Base-by-base conservation (phyloP, 1,140 invertebrate genomes). In the Drosophila prosaltans region DNA sequence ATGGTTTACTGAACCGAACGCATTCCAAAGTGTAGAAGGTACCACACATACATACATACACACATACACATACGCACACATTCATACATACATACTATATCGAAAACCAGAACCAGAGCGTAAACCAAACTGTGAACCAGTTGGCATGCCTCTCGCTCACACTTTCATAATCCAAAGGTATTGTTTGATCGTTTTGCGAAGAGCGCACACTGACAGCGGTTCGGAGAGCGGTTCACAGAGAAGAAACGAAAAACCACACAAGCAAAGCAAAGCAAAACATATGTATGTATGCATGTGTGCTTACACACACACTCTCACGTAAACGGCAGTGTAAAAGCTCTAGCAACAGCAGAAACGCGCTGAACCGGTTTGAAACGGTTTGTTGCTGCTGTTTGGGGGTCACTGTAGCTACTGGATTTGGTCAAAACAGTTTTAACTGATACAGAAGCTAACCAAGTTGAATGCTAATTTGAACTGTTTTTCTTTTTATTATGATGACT, bases 331-430 rank as follows among this genome's bases (percentile, higher is more conserved):
- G 58, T 2, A 36, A 36, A 36, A 36, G 32, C 32, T 36, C 6
- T 36, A 36, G 32, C 32, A 2, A 30, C 28, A 36, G 45, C 16
- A 48, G 39, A 51, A 63, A 65, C 36, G 59, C 61, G 40, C 55
- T 57, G 65, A 81, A 81, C 71, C 79, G 74, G 80, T 82, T 81
- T 78, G 54, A 71, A 75, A 72, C 65, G 65, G 58, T 67, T 68
- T 69, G 63, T 59, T 40, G 65, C 67, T 43, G 68, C 48, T 43
- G 59, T 48, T 28, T 39, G n/a, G 39, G 62, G 60, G 60, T 76
- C 72, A 60, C 45, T 63, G 32, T 43, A 39, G 54, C 40, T 40
- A 30, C 60, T 62, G 28, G 11, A 45, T 40, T 28, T 21, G 11
- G 40, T 59, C n/a, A 2, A 32, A 39, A 58, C 32, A 39, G 30